These are phyloP conservation scores for Conus betulinus DNA, from an alignment of 1,140 invertebrate genomes.

Conservation along the genomic window DNA sequence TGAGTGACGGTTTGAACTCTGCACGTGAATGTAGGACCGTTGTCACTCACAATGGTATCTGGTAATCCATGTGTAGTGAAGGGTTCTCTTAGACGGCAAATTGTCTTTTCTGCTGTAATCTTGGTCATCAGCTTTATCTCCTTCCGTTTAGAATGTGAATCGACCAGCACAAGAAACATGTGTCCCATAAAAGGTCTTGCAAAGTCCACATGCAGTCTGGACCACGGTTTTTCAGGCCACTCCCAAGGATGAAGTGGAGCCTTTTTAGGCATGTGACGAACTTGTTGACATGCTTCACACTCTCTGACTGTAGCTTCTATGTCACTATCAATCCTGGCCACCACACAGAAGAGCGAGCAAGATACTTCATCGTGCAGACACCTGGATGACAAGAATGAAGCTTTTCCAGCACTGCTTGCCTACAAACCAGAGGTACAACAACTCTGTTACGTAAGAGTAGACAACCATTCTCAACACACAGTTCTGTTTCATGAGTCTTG, in stretches of 20 bases:
- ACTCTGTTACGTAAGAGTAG: conserved; percentile 39
- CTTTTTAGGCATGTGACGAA: no score
- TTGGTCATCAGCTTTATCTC: no score
- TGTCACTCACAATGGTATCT: no score
- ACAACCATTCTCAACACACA: conserved; percentile 35
- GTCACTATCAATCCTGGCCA: conserved; percentile 48
- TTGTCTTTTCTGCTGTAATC: no score
- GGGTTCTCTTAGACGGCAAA: no score
- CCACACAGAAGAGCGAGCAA: conserved; percentile 47
- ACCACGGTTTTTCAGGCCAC: conserved; percentile 40
- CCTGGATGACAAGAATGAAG: conserved; percentile 43
- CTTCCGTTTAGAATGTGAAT: no score
- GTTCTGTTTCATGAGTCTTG: conserved; percentile 21
- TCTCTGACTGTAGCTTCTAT: conserved; percentile 35
- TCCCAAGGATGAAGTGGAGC: conserved; percentile 47
- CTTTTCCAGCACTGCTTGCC: conserved; percentile 27
- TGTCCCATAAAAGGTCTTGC: background rate
- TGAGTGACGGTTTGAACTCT: no score
- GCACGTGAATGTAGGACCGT: no score
- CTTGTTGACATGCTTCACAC: conserved; percentile 15
- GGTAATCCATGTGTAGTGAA: no score
- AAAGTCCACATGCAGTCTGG: conserved; percentile 48
- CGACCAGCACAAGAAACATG: no score
- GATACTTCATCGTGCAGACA: conserved; percentile 34
- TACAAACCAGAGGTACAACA: conserved; percentile 26